Evolutionary conservation across 2,888 invertebrate species (phyloP).

Genomic region (Digitonthophagus gazella): DNA sequence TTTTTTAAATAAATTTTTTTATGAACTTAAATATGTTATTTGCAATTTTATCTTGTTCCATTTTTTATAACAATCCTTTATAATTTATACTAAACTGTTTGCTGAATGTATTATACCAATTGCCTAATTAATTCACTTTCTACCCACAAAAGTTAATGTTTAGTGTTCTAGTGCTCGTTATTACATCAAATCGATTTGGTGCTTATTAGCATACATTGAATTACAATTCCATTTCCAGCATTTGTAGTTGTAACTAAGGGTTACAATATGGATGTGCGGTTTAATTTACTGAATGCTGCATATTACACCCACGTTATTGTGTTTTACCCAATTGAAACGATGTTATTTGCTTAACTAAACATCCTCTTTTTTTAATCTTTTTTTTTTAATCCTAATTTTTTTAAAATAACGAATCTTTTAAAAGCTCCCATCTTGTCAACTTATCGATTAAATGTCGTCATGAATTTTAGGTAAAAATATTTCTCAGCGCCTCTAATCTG

Average conservation of each 20-base stretch:
- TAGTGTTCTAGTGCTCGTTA: background rate
- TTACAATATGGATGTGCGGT: background rate
- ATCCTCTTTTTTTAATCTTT: background rate
- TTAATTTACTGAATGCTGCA: background rate
- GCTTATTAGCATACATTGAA: background rate
- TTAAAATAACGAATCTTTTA: background rate
- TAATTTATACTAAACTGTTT: too few relatives aligned
- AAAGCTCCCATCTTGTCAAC: too few relatives aligned
- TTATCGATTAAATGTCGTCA: background rate
- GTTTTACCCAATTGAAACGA: too few relatives aligned
- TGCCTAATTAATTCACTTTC: background rate
- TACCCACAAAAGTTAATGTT: background rate
- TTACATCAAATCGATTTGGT: background rate
- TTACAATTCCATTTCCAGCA: background rate
- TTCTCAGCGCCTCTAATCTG: background rate
- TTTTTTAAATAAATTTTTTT: too few relatives aligned
- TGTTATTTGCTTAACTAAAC: too few relatives aligned
- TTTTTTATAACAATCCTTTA: background rate
- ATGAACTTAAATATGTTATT: too few relatives aligned
- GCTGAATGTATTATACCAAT: background rate
- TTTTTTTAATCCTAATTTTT: background rate
- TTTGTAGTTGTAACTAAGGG: background rate
- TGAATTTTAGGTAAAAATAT: background rate
- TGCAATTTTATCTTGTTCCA: too few relatives aligned
- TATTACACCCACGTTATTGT: too few relatives aligned